Percentiles rank a stretch among this genome's conserved stretches.
phyloP scores from a whole-genome alignment of 2,113 vertebrate genomes.

The Mus spicilegus region DNA sequence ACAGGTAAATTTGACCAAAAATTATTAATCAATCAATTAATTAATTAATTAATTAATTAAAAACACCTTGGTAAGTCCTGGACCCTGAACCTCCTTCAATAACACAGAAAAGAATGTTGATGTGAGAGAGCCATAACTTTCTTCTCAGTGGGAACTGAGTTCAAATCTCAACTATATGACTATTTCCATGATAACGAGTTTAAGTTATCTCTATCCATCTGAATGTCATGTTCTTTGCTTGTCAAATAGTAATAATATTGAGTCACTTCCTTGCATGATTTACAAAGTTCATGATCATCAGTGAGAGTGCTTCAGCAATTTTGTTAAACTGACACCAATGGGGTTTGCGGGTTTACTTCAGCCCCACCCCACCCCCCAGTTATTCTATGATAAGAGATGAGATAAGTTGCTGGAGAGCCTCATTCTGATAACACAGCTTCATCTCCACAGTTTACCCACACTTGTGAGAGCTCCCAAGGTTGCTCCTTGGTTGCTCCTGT shows the following conservation, averaged over 20 bases:
- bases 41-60: too few relatives aligned
- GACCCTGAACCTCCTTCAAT: neutral
- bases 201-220: slow-evolving; percentile 15
- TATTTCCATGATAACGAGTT: neutral
- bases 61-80: neutral
- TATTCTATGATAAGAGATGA: neutral
- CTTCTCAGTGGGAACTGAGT: neutral
- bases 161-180: neutral
- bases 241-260: slow-evolving; percentile 1
- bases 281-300: neutral
- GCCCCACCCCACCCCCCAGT: neutral
- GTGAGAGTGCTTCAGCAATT: neutral
- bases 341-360: neutral
- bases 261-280: neutral
- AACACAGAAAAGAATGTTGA: neutral
- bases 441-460: neutral
- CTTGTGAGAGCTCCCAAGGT: neutral
- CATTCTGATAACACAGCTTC: neutral
- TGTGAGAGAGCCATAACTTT: neutral
- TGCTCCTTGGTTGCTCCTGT: neutral
- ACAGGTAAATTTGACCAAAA: neutral
- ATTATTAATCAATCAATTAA: too few relatives aligned
- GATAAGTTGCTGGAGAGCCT: neutral
- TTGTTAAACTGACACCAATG: neutral
- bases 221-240: neutral